Conservation (phyloP, 2,888 invertebrate species). For the Diarsia mendica region DNA sequence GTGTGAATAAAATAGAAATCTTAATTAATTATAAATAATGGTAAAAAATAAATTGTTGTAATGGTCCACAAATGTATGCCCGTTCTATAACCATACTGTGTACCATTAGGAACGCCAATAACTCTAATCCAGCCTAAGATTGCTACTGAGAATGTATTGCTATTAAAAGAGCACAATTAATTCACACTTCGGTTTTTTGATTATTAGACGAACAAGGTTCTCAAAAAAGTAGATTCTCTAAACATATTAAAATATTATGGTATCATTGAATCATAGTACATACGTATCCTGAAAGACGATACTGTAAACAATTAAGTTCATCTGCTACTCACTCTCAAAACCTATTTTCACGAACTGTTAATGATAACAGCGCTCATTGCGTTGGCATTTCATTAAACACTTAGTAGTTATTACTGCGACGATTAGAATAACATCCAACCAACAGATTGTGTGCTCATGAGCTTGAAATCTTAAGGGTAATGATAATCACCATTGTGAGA, state of each 20-base stretch:
- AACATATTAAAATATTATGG: no score
- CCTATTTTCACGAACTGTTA: slow-evolving; percentile 15
- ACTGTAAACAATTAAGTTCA: slow-evolving; percentile 14
- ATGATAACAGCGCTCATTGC: slow-evolving; percentile 23
- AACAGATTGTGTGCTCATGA: slow-evolving; percentile 1
- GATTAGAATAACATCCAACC: slow-evolving; percentile 6
- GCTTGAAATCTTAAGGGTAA: slow-evolving; percentile 7
- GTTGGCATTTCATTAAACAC: slow-evolving; percentile 38
- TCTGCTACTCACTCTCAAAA: neutral
- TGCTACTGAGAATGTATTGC: neutral
- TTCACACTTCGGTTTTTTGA: no score
- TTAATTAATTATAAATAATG: no score
- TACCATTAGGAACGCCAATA: neutral
- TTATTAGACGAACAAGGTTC: no score
- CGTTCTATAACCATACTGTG: neutral
- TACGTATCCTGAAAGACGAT: neutral
- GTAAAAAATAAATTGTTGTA: neutral
- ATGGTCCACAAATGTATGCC: neutral
- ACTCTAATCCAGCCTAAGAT: neutral
- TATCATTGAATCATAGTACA: neutral
- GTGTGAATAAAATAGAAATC: neutral
- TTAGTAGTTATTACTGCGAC: slow-evolving; percentile 10
- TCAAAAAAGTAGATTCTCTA: no score
- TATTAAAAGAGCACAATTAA: no score
- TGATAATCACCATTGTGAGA: neutral